Base-by-base conservation (phyloP, 2,797 vertebrate genomes). In the Sebastes dallii region DNA sequence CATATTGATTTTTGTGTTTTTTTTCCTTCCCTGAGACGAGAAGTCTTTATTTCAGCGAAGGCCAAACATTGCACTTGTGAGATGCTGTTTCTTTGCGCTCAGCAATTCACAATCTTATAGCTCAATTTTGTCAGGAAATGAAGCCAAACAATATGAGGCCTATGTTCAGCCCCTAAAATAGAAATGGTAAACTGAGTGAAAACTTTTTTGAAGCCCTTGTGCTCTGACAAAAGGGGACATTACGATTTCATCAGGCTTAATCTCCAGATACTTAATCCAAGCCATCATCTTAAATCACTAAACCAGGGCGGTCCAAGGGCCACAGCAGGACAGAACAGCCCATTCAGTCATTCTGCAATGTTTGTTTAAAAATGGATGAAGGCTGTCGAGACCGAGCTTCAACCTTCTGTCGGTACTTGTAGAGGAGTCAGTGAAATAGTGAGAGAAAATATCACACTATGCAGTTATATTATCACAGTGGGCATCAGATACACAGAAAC, bases 291-390 rank as follows among this genome's bases (percentile, higher is more conserved):
- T 89, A 88, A 90, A 91, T 83, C 79, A 87, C 60, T 8, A 27
- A 69, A 10, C 12, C 24, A 16, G 69, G 59, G 42, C 59, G 32
- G 27, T 58, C 42, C 42, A n/a, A 70, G 72, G 84, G 75, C 66
- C 62, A 77, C 75, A 72, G 73, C 66, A 25, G 66, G 77, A 82
- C 77, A 59, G 56, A 81, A 78, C 36, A 78, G 62, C 74, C 71
- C 50, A 80, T 77, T 86, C 78, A 76, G 64, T 87, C 80, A 76
- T 64, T 84, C 70, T 75, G 52, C 72, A 83, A 64, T 72, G 83
- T 91, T 91, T 84, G 76, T 93, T 91, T 92, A 72, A 92, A 93
- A 90, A 91, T 86, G 75, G 78, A 93, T 88, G 83, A 88, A 82
- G 72, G 70, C 39, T 77, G 77, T 69, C 84, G 16, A 55, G 58